Base-by-base conservation (phyloP, 2,113 vertebrate genomes). In the Penelope pileata region DNA sequence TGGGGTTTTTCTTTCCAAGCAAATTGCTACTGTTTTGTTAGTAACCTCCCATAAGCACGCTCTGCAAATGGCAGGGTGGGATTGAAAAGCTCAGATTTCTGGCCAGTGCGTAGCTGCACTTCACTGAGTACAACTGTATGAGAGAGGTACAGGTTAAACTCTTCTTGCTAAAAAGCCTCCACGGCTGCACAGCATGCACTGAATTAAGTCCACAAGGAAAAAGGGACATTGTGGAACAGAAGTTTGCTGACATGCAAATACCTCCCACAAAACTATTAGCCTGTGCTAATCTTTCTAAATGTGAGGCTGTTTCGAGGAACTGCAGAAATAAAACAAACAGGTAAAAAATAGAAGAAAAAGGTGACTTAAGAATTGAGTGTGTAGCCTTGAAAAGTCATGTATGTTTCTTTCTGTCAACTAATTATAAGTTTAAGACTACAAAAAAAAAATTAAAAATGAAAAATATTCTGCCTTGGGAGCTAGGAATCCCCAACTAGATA, bases 21-120 rank as follows among this genome's bases (percentile, higher is more conserved):
- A 95, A 96, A 96, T 76, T 92, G 77, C 43, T 73, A 26, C 38
- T 67, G 34, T 82, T 94, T 83, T 85, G 42, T 90, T 88, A 93
- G 79, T 40, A 83, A 87, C 69, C 51, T 81, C n/a, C 76, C 45
- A 6, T 43, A 90, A 78, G 43, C 67, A 32, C 60, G 30, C 45
- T 73, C 70, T 77, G 62, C 30, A 90, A 93, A 94, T 92, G 29
- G 8, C 38, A 82, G 27, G 80, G 74, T 16, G 34, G 54, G 26
- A 26, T 47, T 66, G 47, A 93, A 95, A 91, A 91, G 40, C 34
- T 83, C 22, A 60, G 11, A 72, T 60, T 86, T 90, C 54, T 51
- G 29, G 36, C 34, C 64, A 74, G 30, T 30, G 64, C 77, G 80
- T 42, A 22, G 26, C 36, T 84, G 53, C 53, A 89, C 67, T 84